A percentile compares a stretch with the other conserved stretches of the same genome.
Evolutionary conservation across 2,888 invertebrate species (phyloP).

Genomic region (Ectropis crepuscularia): DNA sequence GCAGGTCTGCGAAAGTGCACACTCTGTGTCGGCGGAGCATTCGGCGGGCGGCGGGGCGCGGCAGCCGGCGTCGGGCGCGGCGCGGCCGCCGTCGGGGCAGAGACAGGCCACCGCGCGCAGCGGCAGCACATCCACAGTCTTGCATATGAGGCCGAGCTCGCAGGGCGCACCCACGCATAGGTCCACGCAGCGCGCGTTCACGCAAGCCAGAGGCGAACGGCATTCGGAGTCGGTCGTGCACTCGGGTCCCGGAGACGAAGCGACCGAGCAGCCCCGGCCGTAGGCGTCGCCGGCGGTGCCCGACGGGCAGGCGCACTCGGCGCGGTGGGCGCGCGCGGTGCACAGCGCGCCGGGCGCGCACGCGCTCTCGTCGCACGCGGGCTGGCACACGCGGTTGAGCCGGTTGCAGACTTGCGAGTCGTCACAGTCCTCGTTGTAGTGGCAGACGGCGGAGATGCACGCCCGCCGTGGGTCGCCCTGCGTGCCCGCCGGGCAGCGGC

Average conservation of each 20-base stretch:
- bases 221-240: conserved; percentile 92
- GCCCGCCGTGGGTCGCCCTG: conserved; percentile 93
- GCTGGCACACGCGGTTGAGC: conserved; percentile 92
- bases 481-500: conserved; percentile 93
- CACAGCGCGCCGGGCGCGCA: conserved; percentile 93
- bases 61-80: conserved; percentile 90
- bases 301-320: conserved; percentile 90
- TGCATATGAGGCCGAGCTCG: conserved; percentile 90
- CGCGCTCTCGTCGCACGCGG: conserved; percentile 92
- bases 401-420: conserved; percentile 93
- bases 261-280: conserved; percentile 76
- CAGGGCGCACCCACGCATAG: conserved; percentile 92
- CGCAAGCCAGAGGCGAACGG: conserved; percentile 89
- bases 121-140: conserved; percentile 91
- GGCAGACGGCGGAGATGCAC: conserved; percentile 93
- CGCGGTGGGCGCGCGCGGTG: conserved; percentile 89
- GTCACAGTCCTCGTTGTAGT: conserved; percentile 95
- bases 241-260: conserved; percentile 73
- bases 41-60: conserved; percentile 85
- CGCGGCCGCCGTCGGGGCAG: conserved; percentile 92
- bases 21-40: conserved; percentile 90
- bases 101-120: conserved; percentile 93
- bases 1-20: conserved; percentile 90
- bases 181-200: conserved; percentile 90
- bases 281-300: conserved; percentile 93